Conservation (phyloP, 2,113 vertebrate species). For the Tauraco erythrolophus region DNA sequence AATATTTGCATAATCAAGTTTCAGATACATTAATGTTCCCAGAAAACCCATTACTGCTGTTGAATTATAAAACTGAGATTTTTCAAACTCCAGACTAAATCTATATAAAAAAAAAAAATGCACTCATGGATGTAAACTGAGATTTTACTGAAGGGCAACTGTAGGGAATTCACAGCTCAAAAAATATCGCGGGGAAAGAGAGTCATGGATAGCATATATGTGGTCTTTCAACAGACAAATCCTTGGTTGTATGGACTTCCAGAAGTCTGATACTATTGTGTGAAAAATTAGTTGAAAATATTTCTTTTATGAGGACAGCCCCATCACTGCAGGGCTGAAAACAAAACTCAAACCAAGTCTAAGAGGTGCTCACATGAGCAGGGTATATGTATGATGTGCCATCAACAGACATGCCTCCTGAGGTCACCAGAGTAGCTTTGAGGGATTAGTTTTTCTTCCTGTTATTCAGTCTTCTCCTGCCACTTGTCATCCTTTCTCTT, state of each 20-base stretch:
- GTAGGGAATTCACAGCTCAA: neutral
- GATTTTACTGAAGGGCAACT: neutral
- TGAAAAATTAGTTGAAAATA: neutral
- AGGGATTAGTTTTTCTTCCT: neutral
- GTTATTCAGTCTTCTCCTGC: neutral
- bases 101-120: neutral
- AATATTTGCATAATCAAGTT: slow-evolving; percentile 45
- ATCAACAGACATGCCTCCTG: neutral
- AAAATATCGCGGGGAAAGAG: neutral
- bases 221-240: neutral
- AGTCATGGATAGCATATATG: neutral
- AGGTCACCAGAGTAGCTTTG: neutral
- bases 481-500: neutral
- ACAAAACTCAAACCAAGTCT: neutral
- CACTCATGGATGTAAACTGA: neutral
- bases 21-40: neutral
- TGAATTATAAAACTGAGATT: slow-evolving; percentile 26
- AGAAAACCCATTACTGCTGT: slow-evolving; percentile 13
- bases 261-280: neutral
- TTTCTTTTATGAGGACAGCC: neutral
- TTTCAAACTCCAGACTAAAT: neutral
- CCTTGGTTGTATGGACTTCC: neutral
- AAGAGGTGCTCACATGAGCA: neutral
- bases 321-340: neutral
- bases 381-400: neutral